Percentiles rank a stretch among this genome's conserved stretches.
phyloP scores from a whole-genome alignment of 2,888 invertebrate species.

The Xanthia icteritia region DNA sequence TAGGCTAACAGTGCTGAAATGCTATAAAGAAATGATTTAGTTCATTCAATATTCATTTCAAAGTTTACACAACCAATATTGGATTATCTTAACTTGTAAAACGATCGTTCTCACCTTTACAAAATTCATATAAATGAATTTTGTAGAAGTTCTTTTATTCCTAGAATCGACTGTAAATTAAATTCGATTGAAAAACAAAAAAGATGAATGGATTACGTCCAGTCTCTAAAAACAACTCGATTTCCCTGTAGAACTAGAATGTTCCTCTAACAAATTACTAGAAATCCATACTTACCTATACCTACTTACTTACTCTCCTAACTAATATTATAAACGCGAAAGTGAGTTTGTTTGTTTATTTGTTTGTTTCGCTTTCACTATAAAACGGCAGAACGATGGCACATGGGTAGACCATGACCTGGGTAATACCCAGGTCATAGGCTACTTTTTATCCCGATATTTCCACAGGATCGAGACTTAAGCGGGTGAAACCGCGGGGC shows the following conservation, averaged over 20 bases:
- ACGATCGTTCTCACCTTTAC: background rate
- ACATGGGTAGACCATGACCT: too few species aligned
- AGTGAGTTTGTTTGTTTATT: too few species aligned
- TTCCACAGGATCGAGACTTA: too few species aligned
- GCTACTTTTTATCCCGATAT: too few species aligned
- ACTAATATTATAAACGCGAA: too few species aligned
- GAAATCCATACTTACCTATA: background rate
- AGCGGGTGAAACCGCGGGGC: too few species aligned
- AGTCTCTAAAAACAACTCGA: background rate
- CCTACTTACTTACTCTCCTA: too few species aligned
- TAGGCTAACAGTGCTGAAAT: too few species aligned
- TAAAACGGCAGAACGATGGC: too few species aligned
- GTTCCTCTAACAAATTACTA: background rate
- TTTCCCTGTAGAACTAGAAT: background rate
- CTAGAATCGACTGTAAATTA: background rate
- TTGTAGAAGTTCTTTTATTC: background rate
- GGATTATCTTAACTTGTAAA: background rate
- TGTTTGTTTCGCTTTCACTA: too few species aligned
- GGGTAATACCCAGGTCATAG: too few species aligned
- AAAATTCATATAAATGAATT: background rate
- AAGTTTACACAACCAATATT: background rate
- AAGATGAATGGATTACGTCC: background rate
- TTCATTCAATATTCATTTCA: background rate
- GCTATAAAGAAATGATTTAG: background rate
- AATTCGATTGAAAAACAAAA: background rate